Conservation (phyloP, 2,113 vertebrate species). For the Trichechus manatus region DNA sequence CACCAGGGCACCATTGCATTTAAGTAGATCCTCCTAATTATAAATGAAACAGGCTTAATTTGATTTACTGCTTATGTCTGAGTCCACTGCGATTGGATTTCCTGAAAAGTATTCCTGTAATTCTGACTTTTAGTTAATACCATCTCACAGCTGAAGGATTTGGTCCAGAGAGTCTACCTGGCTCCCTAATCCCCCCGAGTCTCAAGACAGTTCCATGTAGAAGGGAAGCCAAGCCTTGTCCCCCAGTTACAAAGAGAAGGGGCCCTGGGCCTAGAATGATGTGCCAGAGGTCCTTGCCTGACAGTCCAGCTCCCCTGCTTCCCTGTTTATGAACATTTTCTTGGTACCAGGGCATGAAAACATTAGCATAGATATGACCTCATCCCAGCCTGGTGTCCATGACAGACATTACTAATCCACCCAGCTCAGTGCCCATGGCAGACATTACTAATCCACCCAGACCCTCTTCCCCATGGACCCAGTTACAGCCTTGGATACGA, state of each 20-base stretch:
- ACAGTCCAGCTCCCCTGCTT: not conserved
- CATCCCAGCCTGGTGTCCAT: not conserved
- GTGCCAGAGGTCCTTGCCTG: not conserved
- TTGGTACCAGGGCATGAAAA: too few species aligned
- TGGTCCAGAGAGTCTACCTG: not conserved
- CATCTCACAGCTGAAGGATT: not conserved
- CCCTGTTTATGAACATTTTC: fast-evolving
- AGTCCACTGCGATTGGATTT: conserved; percentile 32
- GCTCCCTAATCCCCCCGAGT: not conserved
- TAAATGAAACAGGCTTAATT: conserved; percentile 2
- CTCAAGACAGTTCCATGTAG: not conserved
- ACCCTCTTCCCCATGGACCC: not conserved
- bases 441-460: not conserved
- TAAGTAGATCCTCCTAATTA: not conserved
- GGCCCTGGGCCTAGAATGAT: not conserved
- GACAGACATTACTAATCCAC: not conserved
- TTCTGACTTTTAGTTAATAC: not conserved
- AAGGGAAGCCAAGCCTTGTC: not conserved
- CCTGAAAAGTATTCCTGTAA: not conserved
- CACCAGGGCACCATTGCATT: too few species aligned
- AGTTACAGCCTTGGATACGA: not conserved
- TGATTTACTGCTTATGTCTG: not conserved
- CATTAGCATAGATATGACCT: fast-evolving
- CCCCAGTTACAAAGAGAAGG: not conserved
- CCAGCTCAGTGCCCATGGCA: too few species aligned